A percentile compares a stretch with the other conserved stretches of the same genome.
phyloP scores from a whole-genome alignment of 1,140 invertebrate genomes.

The Eriocheir sinensis region DNA sequence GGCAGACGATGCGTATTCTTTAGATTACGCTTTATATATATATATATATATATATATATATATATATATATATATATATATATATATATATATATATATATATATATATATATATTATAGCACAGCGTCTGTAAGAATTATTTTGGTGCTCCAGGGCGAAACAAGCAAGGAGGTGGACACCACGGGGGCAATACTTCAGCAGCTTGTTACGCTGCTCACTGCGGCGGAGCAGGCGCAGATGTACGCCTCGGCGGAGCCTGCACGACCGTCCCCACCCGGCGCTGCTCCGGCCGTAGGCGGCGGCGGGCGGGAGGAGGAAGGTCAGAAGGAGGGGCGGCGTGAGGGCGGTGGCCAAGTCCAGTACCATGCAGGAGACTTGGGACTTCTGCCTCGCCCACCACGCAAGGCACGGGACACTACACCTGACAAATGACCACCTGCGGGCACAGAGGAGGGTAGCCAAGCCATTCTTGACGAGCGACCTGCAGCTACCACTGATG shows the following conservation, averaged over 20 bases:
- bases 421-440: neutral
- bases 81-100: neutral
- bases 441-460: neutral
- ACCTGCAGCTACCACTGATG: neutral
- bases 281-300: neutral
- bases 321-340: neutral
- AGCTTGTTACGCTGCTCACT: slow-evolving; percentile 70
- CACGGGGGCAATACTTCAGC: slow-evolving; percentile 47
- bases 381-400: slow-evolving; percentile 64
- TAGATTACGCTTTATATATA: neutral
- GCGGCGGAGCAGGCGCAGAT: slow-evolving; percentile 50
- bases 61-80: neutral
- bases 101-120: neutral
- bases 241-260: neutral
- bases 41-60: neutral
- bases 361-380: slow-evolving; percentile 71
- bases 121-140: too few species aligned
- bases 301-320: neutral
- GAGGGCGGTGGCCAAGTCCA: slow-evolving; percentile 32
- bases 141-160: neutral
- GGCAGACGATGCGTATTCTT: neutral
- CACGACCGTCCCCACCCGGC: neutral
- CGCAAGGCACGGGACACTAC: neutral
- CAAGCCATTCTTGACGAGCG: neutral
- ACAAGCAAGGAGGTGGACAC: slow-evolving; percentile 21